Evolutionary conservation across 1,140 invertebrate species (phyloP).

Genomic region (Gryllus bimaculatus): DNA sequence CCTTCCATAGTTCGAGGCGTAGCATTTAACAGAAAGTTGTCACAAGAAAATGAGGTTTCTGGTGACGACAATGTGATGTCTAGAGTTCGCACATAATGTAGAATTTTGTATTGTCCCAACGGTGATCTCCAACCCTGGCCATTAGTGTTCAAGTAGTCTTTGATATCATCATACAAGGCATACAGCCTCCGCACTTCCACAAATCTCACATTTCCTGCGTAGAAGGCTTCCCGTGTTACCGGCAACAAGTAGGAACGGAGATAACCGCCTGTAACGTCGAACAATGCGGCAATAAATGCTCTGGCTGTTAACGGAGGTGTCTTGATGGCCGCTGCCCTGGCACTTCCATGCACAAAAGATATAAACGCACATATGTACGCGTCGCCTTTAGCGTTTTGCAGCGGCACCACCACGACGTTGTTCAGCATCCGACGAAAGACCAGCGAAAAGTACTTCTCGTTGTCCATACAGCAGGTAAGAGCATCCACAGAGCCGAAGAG

Average conservation of each 20-base stretch:
- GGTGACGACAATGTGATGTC: not conserved
- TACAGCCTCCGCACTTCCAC: conserved; percentile 40
- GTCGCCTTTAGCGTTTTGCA: not conserved
- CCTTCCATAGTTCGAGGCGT: not conserved
- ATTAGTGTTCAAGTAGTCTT: conserved; percentile 42
- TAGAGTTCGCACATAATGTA: not conserved
- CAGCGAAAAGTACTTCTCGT: not conserved
- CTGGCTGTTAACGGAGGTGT: conserved; percentile 25
- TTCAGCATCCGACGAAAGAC: not conserved
- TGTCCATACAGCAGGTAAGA: not conserved
- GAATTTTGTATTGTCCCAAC: not conserved
- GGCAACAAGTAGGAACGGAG: conserved; percentile 44
- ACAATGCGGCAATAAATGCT: not conserved
- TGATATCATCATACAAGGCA: conserved; percentile 43
- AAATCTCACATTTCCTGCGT: conserved; percentile 47
- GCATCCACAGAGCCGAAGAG: not conserved
- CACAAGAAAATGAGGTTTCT: not conserved
- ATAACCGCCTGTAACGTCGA: conserved; percentile 33
- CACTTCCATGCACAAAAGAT: not conserved
- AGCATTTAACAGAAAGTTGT: not conserved
- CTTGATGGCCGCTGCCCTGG: conserved; percentile 38
- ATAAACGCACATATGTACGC: not conserved
- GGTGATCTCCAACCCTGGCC: conserved; percentile 44
- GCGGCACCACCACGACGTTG: not conserved
- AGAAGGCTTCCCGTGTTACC: conserved; percentile 44